phyloP scores from a whole-genome alignment of 2,113 vertebrate species.

The Lanius ludovicianus region DNA sequence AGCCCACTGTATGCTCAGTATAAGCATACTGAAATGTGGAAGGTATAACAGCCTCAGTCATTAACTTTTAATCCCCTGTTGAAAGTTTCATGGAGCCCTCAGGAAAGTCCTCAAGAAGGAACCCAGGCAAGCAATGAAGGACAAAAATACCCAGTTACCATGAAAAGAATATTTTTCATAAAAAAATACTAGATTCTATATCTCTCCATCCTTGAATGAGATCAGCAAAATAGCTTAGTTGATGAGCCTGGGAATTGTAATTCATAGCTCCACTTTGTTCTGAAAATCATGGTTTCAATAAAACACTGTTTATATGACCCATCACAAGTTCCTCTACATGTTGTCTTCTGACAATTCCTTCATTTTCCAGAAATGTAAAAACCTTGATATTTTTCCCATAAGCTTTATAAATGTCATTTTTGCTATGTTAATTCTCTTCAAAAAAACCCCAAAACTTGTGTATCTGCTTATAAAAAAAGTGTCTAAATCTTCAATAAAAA shows the following conservation, averaged over 20 bases:
- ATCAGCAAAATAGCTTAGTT: background rate
- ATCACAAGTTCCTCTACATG: background rate
- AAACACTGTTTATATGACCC: background rate
- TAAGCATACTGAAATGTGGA: background rate
- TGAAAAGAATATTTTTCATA: background rate
- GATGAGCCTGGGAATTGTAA: background rate
- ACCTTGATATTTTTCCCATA: background rate
- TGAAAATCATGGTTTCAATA: background rate
- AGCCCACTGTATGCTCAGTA: background rate
- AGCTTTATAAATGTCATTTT: background rate
- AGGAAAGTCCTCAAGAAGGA: background rate
- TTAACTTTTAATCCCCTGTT: background rate
- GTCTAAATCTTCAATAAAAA: background rate
- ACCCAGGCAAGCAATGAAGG: background rate
- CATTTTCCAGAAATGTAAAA: background rate
- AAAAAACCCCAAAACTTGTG: background rate
- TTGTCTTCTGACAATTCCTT: background rate
- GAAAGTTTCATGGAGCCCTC: background rate
- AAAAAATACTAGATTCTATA: background rate
- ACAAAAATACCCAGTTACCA: background rate
- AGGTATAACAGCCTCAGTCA: background rate
- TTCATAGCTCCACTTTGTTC: background rate
- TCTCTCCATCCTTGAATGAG: background rate
- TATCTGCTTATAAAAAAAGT: background rate
- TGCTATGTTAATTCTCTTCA: background rate